Evolutionary conservation across 2,888 invertebrate genomes (phyloP).

Genomic region (Caenorhabditis doughertyi): DNA sequence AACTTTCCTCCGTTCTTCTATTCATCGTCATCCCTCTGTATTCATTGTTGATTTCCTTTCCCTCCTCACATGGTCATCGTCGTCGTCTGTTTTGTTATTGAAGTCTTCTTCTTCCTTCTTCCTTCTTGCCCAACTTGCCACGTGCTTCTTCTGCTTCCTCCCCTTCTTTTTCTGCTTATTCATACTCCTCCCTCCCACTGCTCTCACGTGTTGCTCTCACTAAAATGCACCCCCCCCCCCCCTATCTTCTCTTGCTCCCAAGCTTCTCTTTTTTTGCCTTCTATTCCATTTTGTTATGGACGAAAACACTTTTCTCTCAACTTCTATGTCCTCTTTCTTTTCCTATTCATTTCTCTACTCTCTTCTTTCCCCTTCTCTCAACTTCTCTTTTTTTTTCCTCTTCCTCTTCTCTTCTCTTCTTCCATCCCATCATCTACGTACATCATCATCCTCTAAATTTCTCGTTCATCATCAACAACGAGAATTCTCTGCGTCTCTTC

Average conservation of each 20-base stretch:
- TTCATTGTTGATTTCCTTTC: not conserved
- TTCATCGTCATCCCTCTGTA: not conserved
- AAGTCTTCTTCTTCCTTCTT: not conserved
- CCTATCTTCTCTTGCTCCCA: not conserved
- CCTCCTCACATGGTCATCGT: not conserved
- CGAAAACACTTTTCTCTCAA: conserved; percentile 15
- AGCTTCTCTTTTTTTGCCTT: conserved; percentile 16
- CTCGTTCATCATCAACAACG: conserved; percentile 14
- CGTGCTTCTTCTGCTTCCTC: not conserved
- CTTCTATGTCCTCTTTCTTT: not conserved
- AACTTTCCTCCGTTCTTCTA: too few relatives aligned
- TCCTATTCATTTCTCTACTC: not conserved
- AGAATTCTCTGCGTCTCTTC: conserved; percentile 6
- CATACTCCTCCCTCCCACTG: not conserved
- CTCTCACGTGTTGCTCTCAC: not conserved
- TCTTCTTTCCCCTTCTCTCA: conserved; percentile 17
- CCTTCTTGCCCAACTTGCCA: not conserved
- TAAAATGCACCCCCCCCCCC: not conserved
- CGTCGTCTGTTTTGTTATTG: not conserved
- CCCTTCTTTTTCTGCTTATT: not conserved
- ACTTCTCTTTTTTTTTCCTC: not conserved
- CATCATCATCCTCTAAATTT: not conserved
- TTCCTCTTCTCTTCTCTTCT: not conserved
- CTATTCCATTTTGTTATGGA: conserved; percentile 2
- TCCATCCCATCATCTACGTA: not conserved